Base-by-base conservation (phyloP, 2,797 vertebrate species). In the Schizothorax lantsangensis region DNA sequence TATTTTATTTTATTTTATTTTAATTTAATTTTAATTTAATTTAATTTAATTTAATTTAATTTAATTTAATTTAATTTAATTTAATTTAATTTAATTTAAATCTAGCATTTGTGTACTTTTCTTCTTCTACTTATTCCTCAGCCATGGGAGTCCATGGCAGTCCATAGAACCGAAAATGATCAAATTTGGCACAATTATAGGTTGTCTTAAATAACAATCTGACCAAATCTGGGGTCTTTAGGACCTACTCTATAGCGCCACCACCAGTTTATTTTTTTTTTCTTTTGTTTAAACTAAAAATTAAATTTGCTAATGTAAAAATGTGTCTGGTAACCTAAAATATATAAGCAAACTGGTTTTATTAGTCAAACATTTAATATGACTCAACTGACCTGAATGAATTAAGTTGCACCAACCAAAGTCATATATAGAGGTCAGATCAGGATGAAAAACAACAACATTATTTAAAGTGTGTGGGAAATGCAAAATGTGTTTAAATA, bases 401-500 rank as follows among this genome's bases (percentile, higher is more conserved):
- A 74, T 26, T 17, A 47, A 30, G n/a, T 45, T 49, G 43, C 43
- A 49, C 43, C 49, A 23, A 36, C 5, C 19, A 6, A 75, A 23
- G 52, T 23, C 0, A 36, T 36, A 54, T 36, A 52, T 2, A 52
- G 12, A 59, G 17, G 26, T 33, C 26, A 75, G 45, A 21, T 23
- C 15, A 30, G 23, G 23, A 40, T 47, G 45, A 80, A 66, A 66
- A 66, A 66, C 79, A 68, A 15, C 79, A 47, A 2, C n/a, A 6
- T 15, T 47, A 47, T 62, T 66, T 47, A 40, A 45, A 64, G 38
- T 6, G 11, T 47, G 26, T 81, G 79, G 79, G 79, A 82, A 82
- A 82, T 36, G 7, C 47, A 72, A 82, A 66, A 82, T 40, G 80
- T 82, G 80, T 82, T 38, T n/a, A 54, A 82, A 75, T 54, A 47